Conservation (phyloP, 2,113 vertebrate genomes). For the Enhydra lutris region DNA sequence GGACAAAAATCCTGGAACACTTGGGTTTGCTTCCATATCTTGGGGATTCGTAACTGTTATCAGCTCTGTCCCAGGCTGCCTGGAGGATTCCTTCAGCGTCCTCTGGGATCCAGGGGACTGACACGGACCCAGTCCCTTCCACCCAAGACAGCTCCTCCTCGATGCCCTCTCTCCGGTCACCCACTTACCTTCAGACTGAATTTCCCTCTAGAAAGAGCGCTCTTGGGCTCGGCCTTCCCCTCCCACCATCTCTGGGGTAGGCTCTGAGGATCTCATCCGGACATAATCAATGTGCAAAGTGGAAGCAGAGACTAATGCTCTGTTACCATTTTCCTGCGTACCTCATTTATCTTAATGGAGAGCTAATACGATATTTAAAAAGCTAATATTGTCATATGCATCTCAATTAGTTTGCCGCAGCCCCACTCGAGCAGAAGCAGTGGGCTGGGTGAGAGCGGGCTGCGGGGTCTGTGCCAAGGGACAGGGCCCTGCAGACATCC, state of each 20-base stretch:
- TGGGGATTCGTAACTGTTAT: too few relatives aligned
- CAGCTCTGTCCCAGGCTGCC: background rate
- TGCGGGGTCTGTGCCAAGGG: background rate
- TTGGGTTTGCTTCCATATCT: too few relatives aligned
- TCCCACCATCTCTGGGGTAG: background rate
- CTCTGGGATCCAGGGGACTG: background rate
- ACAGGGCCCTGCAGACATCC: rapidly evolving
- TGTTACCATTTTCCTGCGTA: background rate
- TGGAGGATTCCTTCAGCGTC: background rate
- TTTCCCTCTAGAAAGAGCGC: background rate
- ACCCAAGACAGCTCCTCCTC: background rate
- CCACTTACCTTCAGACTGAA: background rate
- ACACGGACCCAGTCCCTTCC: background rate
- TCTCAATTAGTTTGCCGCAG: slow-evolving; percentile 31
- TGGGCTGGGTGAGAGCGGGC: too few relatives aligned
- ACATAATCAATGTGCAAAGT: background rate
- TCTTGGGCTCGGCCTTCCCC: rapidly evolving
- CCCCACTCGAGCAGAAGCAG: background rate
- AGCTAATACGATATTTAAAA: slow-evolving; percentile 41
- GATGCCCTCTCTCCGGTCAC: rapidly evolving
- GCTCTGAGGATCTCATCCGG: background rate
- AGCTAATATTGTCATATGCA: slow-evolving; percentile 44
- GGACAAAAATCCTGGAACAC: too few relatives aligned
- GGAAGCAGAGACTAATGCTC: slow-evolving; percentile 16
- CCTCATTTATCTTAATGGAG: slow-evolving; percentile 58